Evolutionary conservation across 2,113 vertebrate species (phyloP).

Genomic region (Nyctibius bracteatus): DNA sequence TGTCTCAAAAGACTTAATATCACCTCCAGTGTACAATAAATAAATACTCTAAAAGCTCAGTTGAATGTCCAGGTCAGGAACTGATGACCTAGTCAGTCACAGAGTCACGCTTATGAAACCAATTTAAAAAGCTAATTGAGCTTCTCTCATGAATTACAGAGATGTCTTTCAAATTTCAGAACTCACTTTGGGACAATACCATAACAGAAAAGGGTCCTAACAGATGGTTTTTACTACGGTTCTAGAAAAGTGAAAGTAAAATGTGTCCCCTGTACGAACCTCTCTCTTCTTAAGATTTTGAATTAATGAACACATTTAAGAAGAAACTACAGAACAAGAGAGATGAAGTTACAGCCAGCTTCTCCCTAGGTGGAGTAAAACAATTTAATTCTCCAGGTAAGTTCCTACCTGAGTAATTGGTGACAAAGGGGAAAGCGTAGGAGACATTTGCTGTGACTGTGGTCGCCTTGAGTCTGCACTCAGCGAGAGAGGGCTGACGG

Average conservation of each 20-base stretch:
- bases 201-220: not conserved
- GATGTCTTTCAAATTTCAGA: not conserved
- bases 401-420: constrained; percentile 86
- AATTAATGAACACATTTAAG: not conserved
- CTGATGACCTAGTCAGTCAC: fast-evolving
- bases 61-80: not conserved
- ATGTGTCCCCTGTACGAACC: not conserved
- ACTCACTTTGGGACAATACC: not conserved
- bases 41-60: not conserved
- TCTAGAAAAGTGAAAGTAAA: not conserved
- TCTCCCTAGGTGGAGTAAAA: fast-evolving
- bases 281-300: not conserved
- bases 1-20: not conserved
- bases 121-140: fast-evolving
- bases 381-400: fast-evolving
- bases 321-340: not conserved
- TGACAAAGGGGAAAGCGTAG: constrained; percentile 86
- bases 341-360: not conserved
- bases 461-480: constrained; percentile 82
- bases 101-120: not conserved
- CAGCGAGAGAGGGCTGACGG: constrained; percentile 81
- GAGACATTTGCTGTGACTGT: constrained; percentile 86
- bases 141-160: not conserved
- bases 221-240: fast-evolving
- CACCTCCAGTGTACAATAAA: not conserved